Conservation (phyloP, 2,797 vertebrate genomes). For the Momotus momota region DNA sequence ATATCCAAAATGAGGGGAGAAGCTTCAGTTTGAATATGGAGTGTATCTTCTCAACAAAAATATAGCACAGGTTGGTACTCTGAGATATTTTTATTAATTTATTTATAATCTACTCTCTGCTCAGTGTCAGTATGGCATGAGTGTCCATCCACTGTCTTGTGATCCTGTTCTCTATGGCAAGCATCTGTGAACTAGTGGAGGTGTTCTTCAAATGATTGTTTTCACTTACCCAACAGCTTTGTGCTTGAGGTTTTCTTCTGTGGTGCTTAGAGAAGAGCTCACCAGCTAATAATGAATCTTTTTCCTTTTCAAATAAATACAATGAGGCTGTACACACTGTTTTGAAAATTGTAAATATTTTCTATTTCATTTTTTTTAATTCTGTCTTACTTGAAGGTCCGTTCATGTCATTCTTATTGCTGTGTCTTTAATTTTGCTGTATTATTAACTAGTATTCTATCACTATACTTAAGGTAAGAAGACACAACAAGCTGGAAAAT, state of each 20-base stretch:
- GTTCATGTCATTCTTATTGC: background rate
- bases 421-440: background rate
- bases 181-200: background rate
- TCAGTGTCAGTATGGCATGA: fast-evolving
- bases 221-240: background rate
- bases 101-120: background rate
- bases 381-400: background rate
- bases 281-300: background rate
- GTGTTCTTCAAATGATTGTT: background rate
- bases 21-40: constrained; percentile 97
- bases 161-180: background rate
- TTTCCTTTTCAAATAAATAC: background rate
- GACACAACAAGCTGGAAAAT: background rate
- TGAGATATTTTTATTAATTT: background rate
- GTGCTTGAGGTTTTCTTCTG: background rate
- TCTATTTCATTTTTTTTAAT: background rate
- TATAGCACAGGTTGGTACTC: constrained; percentile 92
- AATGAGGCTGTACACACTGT: fast-evolving
- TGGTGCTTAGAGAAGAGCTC: background rate
- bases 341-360: background rate
- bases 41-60: constrained; percentile 99
- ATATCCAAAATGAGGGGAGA: constrained; percentile 93
- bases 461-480: background rate
- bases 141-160: background rate
- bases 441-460: background rate